Conservation (phyloP, 2,797 vertebrate genomes). For the Ctenopoma multispine region DNA sequence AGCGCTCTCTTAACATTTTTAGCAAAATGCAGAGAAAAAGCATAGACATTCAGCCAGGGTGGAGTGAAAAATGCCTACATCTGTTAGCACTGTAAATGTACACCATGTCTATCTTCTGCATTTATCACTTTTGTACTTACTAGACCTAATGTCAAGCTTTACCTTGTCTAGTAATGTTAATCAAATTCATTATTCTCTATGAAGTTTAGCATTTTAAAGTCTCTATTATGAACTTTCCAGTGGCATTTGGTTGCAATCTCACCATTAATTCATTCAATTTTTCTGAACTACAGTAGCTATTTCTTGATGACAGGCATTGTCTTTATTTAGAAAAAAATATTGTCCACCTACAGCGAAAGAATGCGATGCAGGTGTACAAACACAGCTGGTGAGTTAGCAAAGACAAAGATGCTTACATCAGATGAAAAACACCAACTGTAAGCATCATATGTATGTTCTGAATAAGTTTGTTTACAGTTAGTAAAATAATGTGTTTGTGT, state of each 20-base stretch:
- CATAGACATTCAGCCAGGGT: background rate
- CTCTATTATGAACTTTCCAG: background rate
- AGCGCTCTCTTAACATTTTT: background rate
- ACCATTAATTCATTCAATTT: background rate
- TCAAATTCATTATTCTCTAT: background rate
- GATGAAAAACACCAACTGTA: background rate
- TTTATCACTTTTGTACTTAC: background rate
- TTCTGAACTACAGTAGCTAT: background rate
- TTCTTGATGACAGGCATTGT: conserved; percentile 14
- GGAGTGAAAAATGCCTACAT: background rate
- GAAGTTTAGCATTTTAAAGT: background rate
- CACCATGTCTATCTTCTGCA: background rate
- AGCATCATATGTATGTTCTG: background rate
- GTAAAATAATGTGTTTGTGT: background rate
- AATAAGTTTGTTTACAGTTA: background rate
- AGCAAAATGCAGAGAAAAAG: background rate
- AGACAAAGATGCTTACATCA: conserved; percentile 1
- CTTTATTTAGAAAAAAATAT: conserved; percentile 35
- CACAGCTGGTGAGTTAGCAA: conserved; percentile 23
- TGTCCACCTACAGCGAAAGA: background rate
- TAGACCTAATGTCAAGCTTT: background rate
- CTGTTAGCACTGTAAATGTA: background rate
- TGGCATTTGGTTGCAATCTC: background rate
- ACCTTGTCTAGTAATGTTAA: background rate
- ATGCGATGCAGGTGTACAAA: conserved; percentile 3